These are phyloP conservation scores for Odontothrips loti DNA, from an alignment of 2,888 invertebrate species.

Conservation along the genomic window DNA sequence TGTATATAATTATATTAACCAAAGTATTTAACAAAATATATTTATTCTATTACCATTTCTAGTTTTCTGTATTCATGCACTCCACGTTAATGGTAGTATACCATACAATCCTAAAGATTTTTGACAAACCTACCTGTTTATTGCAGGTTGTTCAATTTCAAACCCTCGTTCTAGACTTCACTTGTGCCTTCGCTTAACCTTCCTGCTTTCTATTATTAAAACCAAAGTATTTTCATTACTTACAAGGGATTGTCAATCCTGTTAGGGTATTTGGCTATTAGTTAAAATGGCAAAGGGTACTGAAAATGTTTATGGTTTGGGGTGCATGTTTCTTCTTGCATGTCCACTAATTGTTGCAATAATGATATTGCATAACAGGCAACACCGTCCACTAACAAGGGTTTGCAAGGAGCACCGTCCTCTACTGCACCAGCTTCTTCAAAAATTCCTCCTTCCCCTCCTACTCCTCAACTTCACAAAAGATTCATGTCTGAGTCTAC, in stretches of 20 bases:
- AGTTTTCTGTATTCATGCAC: background rate
- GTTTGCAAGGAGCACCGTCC: background rate
- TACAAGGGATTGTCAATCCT: no score
- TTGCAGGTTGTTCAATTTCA: background rate
- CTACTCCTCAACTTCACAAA: background rate
- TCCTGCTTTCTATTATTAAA: conserved; percentile 1
- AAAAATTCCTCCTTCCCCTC: background rate
- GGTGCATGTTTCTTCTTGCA: background rate
- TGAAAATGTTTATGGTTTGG: conserved; percentile 8
- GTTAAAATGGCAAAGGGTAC: no score
- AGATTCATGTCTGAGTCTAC: background rate
- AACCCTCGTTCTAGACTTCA: background rate
- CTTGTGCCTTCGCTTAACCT: conserved; percentile 15
- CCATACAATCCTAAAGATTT: no score
- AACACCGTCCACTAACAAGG: background rate
- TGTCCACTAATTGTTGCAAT: conserved; percentile 16
- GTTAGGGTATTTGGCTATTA: no score
- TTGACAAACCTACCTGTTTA: background rate
- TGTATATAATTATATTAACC: background rate
- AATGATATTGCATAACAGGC: conserved; percentile 22
- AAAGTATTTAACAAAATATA: conserved; percentile 17
- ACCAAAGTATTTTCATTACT: background rate
- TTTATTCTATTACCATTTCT: conserved; percentile 16
- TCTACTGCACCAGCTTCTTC: background rate
- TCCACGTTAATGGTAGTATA: no score